Evolutionary conservation across 2,113 vertebrate species (phyloP).

Genomic region (Cyprinodon variegatus): DNA sequence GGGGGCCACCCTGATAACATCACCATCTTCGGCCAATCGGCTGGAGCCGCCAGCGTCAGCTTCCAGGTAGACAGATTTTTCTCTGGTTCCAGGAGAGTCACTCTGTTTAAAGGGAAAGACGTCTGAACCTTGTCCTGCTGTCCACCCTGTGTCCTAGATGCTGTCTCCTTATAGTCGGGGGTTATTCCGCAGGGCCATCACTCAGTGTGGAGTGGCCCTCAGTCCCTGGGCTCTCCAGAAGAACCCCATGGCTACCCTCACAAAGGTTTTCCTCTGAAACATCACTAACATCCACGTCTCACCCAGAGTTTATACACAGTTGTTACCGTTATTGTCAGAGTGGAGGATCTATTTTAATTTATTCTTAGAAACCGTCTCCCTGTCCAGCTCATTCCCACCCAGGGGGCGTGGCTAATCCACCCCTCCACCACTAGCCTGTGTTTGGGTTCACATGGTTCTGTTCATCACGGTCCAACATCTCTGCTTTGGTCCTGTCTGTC

Average conservation of each 20-base stretch:
- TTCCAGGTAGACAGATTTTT: constrained; percentile 81
- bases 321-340: no score
- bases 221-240: constrained; percentile 84
- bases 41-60: constrained; percentile 83
- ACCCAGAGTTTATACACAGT: no score
- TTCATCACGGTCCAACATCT: no score
- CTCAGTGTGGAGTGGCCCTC: constrained; percentile 81
- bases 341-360: no score
- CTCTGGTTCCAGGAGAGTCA: neutral
- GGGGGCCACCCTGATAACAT: constrained; percentile 88
- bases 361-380: no score
- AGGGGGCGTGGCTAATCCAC: no score
- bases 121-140: neutral
- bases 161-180: constrained; percentile 86
- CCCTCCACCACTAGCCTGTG: no score
- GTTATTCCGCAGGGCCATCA: constrained; percentile 85
- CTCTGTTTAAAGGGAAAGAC: neutral
- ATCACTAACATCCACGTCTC: neutral
- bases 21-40: constrained; percentile 90
- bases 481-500: no score
- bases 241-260: constrained; percentile 78
- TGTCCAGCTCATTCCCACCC: no score
- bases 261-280: constrained; percentile 67
- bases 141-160: constrained; percentile 65
- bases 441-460: no score